Percentiles rank a stretch among this genome's conserved stretches.
Conservation (phyloP, 2,888 invertebrate genomes). For the Alsophila aescularia region DNA sequence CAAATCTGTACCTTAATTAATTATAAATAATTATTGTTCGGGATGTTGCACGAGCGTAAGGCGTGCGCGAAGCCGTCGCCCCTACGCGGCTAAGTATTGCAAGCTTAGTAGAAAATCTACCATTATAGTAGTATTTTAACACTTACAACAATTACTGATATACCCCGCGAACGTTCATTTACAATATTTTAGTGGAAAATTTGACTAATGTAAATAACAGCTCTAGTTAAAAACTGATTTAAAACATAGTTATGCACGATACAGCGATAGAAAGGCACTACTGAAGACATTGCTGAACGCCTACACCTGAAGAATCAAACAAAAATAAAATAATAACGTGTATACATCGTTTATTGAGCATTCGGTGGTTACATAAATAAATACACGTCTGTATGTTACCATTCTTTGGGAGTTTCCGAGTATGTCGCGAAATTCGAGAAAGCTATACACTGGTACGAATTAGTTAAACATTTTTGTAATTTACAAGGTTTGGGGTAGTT, state of each 20-base stretch:
- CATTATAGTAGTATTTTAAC: constrained; percentile 55
- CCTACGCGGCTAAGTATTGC: constrained; percentile 48
- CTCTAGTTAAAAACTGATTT: constrained; percentile 38
- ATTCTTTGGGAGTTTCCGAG: constrained; percentile 36
- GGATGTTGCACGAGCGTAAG: constrained; percentile 51
- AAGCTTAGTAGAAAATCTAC: constrained; percentile 55
- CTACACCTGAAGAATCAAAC: constrained; percentile 29
- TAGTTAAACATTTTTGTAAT: background rate
- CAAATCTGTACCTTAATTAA: background rate
- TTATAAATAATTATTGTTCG: constrained; percentile 68
- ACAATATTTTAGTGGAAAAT: constrained; percentile 30
- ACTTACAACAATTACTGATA: constrained; percentile 43
- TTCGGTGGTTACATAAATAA: constrained; percentile 46
- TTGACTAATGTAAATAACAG: constrained; percentile 38
- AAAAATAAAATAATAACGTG: constrained; percentile 37
- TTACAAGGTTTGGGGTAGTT: constrained; percentile 21
- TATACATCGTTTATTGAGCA: constrained; percentile 51
- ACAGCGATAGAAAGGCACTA: constrained; percentile 59
- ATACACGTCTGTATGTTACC: constrained; percentile 17
- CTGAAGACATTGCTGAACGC: constrained; percentile 50
- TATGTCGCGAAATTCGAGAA: constrained; percentile 6
- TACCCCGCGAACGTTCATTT: constrained; percentile 31
- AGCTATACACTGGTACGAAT: background rate
- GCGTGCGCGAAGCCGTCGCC: constrained; percentile 51
- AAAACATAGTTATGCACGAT: constrained; percentile 34